Evolutionary conservation across 2,888 invertebrate genomes (phyloP), one percentile per base, ranked within the genome.

Genomic region (Xanthia icteritia): DNA sequence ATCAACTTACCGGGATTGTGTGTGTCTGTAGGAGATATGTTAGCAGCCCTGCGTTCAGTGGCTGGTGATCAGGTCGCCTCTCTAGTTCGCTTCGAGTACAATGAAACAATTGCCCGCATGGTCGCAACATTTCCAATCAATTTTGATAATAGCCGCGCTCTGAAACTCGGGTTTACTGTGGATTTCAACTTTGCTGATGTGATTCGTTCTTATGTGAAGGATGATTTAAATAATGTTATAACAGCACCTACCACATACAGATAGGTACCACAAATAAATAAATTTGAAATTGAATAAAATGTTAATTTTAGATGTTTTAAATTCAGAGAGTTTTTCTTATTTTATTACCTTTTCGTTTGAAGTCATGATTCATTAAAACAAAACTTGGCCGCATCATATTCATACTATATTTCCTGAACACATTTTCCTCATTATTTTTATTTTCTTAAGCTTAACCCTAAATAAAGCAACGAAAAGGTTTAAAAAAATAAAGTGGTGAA

Each of bases 1-100:
- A 86, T 96, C 0, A 92, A 91, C 80, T 87, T 96, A 73, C 96
- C 96, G 3, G 96, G 96, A 27, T 83, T 96, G 58, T 86, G 91
- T 73, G 93, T 94, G 11, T 83, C 94, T 6, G 94, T 93, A 48
- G 79, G 82, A 0, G 93, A 92, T 20, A 95, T 95, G 93, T 74
- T 95, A 65, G 81, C 84, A 31, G 94, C 95, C 60, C 86, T 96
- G 63, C 86, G 90, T 2, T 83, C 82, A 2, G 93, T 91, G 23
- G 94, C 94, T n/a, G 96, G 96, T 15, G 88, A 90, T 15, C 76
- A 86, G 63, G 91, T 87, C 23, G 93, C 92, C 0, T 88, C 90
- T 36, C 90, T 92, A 54, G 93, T 96, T 20, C 85, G 82, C 31
- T 95, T 90, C 77, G 88, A 90, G 71, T 84, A 75, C 23, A 93